Evolutionary conservation across 2,888 invertebrate genomes (phyloP), one percentile per base, ranked within the genome.

Genomic region (Acanthosepion pharaonis): DNA sequence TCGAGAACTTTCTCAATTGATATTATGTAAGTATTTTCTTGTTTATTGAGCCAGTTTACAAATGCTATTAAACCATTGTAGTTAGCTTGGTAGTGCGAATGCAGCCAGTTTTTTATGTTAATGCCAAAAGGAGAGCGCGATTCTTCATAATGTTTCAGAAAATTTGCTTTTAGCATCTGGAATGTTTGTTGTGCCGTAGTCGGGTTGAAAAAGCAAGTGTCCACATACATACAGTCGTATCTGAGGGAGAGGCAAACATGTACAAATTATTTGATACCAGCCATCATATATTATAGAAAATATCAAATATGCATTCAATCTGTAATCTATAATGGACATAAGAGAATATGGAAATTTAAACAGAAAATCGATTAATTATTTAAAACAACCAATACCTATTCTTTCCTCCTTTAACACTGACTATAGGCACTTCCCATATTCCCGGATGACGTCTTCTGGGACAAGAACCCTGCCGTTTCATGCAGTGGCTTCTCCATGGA

Each of bases 91-190:
- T 91, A 48, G 48, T 91, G 48, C 33, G 18, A 91, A 91, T 91
- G 91, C 33, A 99, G 98, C 99, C 98, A 98, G 0, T 98, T 98
- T 97, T 98, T 98, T 94, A 99, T 98, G 97, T 98, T 98, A 51
- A 99, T 97, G 1, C 99, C 99, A 95, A 98, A 98, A 0, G 99
- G 99, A 0, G 99, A 99, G 95, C 96, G 96, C 96, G 98, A 98
- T 15, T 98, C 98, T 2, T 97, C 96, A 96, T 98, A 98, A 96
- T 98, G 98, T 1, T 98, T 97, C 93, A 98, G 98, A 97, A 99
- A 99, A 97, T 99, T 99, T 95, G 98, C 98, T 94, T 98, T 97
- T 96, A 98, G 98, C 97, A 98, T 98, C 15, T 95, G 91, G 59
- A 95, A 95, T 8, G 96, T 96, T 33, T 96, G 96, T 28, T 96